Percentiles rank a stretch among this genome's conserved stretches.
Conservation (phyloP, 2,113 vertebrate genomes). For the Xiphias gladius region DNA sequence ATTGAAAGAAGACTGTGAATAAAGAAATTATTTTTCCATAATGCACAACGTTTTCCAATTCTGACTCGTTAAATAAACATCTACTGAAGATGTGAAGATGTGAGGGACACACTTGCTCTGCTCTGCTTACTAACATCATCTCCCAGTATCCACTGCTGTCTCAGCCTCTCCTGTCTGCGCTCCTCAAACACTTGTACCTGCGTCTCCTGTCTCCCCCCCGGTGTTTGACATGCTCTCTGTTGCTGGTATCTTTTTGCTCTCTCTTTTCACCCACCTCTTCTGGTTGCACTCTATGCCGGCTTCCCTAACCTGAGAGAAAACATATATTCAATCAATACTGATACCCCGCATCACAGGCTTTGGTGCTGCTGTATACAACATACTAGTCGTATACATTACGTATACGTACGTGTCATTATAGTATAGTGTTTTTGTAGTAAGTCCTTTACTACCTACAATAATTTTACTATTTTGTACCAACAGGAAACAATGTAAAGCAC, state of each 20-base stretch:
- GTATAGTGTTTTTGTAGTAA: no score
- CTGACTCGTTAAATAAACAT: background rate
- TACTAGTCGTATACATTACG: background rate
- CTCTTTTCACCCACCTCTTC: constrained; percentile 15
- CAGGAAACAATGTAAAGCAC: background rate
- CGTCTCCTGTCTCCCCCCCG: background rate
- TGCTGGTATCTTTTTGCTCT: constrained; percentile 26
- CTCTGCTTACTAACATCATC: background rate
- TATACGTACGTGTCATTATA: no score
- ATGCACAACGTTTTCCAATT: no score
- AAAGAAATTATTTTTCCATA: no score
- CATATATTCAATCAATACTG: constrained; percentile 33
- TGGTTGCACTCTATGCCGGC: constrained; percentile 13
- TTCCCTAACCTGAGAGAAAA: constrained; percentile 38
- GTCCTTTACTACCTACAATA: background rate
- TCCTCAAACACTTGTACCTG: background rate
- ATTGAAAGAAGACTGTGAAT: no score
- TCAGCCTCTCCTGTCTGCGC: background rate
- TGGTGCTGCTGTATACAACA: background rate
- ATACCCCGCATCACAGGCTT: constrained; percentile 2
- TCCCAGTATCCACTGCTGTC: background rate
- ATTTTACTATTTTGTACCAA: background rate
- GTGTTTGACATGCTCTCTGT: constrained; percentile 24
- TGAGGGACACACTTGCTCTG: background rate
- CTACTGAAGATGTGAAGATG: background rate